These are phyloP conservation scores for Morone saxatilis DNA, from an alignment of 2,113 vertebrate genomes.

Conservation along the genomic window DNA sequence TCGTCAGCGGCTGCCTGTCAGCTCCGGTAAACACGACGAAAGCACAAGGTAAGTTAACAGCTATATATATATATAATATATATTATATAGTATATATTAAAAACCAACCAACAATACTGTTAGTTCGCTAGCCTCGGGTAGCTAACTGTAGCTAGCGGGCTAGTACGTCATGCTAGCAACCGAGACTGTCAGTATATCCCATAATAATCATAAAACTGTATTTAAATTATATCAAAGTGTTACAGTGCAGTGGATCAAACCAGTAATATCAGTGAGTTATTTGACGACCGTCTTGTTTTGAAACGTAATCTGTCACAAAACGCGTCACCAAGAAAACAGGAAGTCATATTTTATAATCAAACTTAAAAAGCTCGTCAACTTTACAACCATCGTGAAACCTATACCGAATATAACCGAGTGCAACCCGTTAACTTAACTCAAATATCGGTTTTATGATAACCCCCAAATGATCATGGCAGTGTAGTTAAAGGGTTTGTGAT, in stretches of 20 bases:
- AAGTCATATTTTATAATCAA: neutral
- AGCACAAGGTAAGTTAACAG: constrained; percentile 28
- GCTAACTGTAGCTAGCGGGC: constrained; percentile 21
- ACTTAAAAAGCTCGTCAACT: neutral
- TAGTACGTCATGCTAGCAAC: constrained; percentile 22
- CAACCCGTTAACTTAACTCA: neutral
- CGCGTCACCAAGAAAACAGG: accelerated
- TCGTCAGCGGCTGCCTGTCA: constrained; percentile 20
- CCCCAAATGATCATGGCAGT: neutral
- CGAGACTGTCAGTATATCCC: neutral
- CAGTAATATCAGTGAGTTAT: neutral
- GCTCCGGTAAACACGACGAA: accelerated
- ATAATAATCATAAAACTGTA: neutral
- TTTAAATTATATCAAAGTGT: neutral
- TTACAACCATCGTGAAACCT: no score
- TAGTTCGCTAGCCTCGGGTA: constrained; percentile 17
- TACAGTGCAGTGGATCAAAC: neutral
- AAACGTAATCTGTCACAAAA: neutral
- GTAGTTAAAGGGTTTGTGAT: neutral
- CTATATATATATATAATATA: no score
- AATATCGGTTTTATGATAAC: neutral
- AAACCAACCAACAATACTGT: neutral
- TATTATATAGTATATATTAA: no score
- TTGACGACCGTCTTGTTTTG: neutral
- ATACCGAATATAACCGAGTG: neutral